Percentiles rank a stretch among this genome's conserved stretches.
Evolutionary conservation across 2,113 vertebrate genomes (phyloP).

Genomic region (Cryptomyrus ogoouensis): DNA sequence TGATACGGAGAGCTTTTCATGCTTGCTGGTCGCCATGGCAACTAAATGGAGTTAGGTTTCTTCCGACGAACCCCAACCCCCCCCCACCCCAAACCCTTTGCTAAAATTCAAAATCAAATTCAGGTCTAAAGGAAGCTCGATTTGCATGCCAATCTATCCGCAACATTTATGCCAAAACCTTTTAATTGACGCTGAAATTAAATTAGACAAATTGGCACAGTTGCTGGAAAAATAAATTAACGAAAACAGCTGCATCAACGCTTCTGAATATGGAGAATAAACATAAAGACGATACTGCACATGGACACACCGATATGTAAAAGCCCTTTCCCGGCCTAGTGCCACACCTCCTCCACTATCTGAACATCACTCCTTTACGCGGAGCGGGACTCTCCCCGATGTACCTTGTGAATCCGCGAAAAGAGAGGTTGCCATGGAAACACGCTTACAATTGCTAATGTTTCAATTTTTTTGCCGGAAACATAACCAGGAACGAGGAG

Average conservation of each 20-base stretch:
- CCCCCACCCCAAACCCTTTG: constrained; percentile 1
- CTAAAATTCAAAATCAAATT: constrained; percentile 25
- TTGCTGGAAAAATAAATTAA: constrained; percentile 16
- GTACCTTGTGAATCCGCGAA: constrained; percentile 34
- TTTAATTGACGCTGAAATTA: constrained; percentile 19
- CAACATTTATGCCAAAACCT: not conserved
- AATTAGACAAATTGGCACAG: constrained; percentile 23
- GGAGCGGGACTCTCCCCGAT: not conserved
- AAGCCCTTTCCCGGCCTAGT: not conserved
- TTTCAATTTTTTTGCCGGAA: constrained; percentile 30
- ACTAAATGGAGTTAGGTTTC: constrained; percentile 59
- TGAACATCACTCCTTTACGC: not conserved
- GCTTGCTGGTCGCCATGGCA: constrained; percentile 61
- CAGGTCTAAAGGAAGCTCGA: not conserved
- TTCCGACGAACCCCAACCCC: constrained; percentile 44
- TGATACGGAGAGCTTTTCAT: constrained; percentile 37
- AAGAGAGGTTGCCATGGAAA: constrained; percentile 65
- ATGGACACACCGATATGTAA: not conserved
- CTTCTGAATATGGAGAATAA: not conserved
- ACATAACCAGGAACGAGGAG: not conserved
- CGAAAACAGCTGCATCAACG: not conserved
- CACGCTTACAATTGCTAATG: constrained; percentile 61
- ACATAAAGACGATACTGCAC: not conserved
- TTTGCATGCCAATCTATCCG: not conserved
- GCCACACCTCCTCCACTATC: not conserved